Base-by-base conservation (phyloP, 2,113 vertebrate species). In the Potamarius usumacintae region DNA sequence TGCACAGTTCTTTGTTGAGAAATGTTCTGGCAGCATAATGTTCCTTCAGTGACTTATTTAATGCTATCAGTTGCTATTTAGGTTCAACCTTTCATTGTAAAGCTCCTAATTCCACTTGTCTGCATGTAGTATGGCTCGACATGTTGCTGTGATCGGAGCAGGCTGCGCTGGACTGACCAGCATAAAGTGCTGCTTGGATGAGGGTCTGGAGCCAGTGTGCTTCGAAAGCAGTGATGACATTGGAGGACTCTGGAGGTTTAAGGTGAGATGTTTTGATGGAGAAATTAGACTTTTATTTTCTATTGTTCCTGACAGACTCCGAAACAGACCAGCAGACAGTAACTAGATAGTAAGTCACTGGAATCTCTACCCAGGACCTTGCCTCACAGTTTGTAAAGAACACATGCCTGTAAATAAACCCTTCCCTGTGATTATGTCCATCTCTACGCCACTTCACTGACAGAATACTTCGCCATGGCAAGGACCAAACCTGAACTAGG, bases 161-260 rank as follows among this genome's bases (percentile, higher is more conserved):
- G 97, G 97, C 0, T 91, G 87, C 2, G 93, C 95, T 0, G 97
- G 97, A 53, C 93, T 99, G 90, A 92, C 84, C 48, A 96, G 96
- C 67, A 88, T 97, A 85, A 99, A 97, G 86, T 94, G 95, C 90
- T 99, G 97, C 82, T 90, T 98, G 92, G 97, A 97, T 0, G 97
- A 98, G 82, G 96, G 94, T 14, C 93, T 98, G 92, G 95, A 96
- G 87, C 97, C 97, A 6, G 96, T 94, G 87, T 99, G 97, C 94
- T 99, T 97, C 0, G 97, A 99, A 85, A 96, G 95, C 69, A 89
- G 83, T 22, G 55, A 89, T 87, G 89, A 96, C 93, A 96, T 97
- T 15, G 97, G 97, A 0, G 97, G 98, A 17, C 86, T 99, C 5
- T 99, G 98, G 97, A 95, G 93, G 89, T 98, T 96, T 91, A 93